Percentiles rank a stretch among this genome's conserved stretches.
Evolutionary conservation across 2,113 vertebrate genomes (phyloP).

Genomic region (Hydrochoerus hydrochaeris): DNA sequence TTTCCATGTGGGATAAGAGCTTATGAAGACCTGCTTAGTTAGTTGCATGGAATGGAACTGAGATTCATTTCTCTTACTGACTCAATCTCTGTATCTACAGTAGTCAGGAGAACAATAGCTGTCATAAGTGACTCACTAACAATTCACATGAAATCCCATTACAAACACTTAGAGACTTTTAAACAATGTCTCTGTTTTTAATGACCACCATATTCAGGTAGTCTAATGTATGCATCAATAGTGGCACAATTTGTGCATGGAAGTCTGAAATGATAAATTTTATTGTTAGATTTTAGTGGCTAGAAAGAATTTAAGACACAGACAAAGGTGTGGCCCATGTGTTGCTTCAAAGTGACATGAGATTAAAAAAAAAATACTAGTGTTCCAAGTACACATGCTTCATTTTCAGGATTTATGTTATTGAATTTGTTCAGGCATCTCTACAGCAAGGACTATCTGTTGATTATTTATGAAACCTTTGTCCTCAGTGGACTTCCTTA

Average conservation of each 20-base stretch:
- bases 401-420: background rate
- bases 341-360: slow-evolving; percentile 1
- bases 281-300: background rate
- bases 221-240: background rate
- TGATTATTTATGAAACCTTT: background rate
- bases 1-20: background rate
- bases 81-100: background rate
- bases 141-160: background rate
- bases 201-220: background rate
- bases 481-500: background rate
- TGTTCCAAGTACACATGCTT: background rate
- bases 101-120: background rate
- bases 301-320: background rate
- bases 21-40: background rate
- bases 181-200: background rate
- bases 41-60: background rate
- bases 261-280: background rate
- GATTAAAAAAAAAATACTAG: background rate
- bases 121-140: background rate
- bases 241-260: background rate
- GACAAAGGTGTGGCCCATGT: background rate
- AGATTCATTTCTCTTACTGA: background rate
- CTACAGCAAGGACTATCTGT: background rate
- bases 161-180: background rate
- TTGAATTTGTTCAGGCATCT: background rate